A percentile compares a stretch with the other conserved stretches of the same genome.
These are phyloP conservation scores for Delichon dasypus DNA, from an alignment of 2,797 vertebrate species.

Conservation along the genomic window DNA sequence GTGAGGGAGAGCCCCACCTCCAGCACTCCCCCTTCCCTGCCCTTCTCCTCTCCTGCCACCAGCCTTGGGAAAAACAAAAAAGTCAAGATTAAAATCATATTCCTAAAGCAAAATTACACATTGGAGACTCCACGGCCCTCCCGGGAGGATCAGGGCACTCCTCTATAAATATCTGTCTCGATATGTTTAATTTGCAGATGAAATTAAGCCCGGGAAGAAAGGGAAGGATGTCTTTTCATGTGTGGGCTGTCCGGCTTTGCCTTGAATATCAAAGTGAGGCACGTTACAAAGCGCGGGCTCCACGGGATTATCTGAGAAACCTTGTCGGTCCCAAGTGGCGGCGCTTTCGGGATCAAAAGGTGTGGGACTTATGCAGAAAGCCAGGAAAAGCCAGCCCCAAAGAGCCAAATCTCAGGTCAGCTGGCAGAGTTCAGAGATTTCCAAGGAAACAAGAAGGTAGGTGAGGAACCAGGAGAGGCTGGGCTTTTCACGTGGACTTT, in stretches of 20 bases:
- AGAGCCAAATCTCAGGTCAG: background rate
- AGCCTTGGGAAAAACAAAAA: background rate
- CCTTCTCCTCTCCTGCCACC: background rate
- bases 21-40: background rate
- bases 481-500: background rate
- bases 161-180: constrained; percentile 27
- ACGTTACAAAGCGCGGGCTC: background rate
- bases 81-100: background rate
- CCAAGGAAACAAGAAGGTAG: background rate
- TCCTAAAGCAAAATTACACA: constrained; percentile 52
- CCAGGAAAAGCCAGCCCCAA: background rate
- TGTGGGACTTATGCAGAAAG: constrained; percentile 7
- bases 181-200: constrained; percentile 65
- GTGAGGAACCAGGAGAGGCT: background rate
- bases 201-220: constrained; percentile 64
- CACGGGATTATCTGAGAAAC: constrained; percentile 35
- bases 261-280: constrained; percentile 49
- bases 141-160: background rate
- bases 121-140: background rate
- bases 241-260: constrained; percentile 44
- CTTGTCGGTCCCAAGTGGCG: constrained; percentile 38
- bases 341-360: constrained; percentile 24
- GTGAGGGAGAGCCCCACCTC: background rate
- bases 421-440: background rate
- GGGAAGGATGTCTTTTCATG: constrained; percentile 49